Conservation (phyloP, 2,888 invertebrate genomes). For the Pecten maximus region DNA sequence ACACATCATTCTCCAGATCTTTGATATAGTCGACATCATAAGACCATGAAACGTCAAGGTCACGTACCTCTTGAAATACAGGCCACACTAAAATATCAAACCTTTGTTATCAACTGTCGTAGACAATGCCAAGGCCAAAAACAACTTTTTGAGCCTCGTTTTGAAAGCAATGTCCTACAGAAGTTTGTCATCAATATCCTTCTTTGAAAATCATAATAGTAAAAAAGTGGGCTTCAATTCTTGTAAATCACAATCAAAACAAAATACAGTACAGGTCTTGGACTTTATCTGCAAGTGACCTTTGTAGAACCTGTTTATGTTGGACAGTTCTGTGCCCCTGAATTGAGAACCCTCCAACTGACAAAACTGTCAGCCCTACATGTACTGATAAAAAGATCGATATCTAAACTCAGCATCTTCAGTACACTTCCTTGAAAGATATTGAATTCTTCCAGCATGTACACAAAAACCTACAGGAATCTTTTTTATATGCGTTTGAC, state of each 20-base stretch:
- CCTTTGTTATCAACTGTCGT: not conserved
- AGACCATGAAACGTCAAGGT: not conserved
- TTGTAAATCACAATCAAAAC: not conserved
- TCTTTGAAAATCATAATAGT: not conserved
- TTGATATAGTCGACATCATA: not conserved
- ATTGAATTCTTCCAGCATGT: not conserved
- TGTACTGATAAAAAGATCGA: too few relatives aligned
- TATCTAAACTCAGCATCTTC: not conserved
- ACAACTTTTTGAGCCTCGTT: not conserved
- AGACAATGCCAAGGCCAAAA: not conserved
- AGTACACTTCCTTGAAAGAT: not conserved
- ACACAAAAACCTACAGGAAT: too few relatives aligned
- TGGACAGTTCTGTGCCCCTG: not conserved
- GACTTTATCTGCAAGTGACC: not conserved
- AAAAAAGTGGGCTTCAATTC: not conserved
- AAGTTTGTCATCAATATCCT: not conserved
- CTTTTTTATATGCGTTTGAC: too few relatives aligned
- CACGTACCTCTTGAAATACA: not conserved
- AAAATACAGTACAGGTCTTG: not conserved
- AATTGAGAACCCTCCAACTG: not conserved
- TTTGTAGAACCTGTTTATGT: not conserved
- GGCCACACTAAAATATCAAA: not conserved
- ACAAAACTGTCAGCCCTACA: too few relatives aligned
- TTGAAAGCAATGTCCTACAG: not conserved
- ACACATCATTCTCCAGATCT: conserved; percentile 3